Evolutionary conservation across 1,140 invertebrate genomes (phyloP).

Genomic region (Eumaeus atala): DNA sequence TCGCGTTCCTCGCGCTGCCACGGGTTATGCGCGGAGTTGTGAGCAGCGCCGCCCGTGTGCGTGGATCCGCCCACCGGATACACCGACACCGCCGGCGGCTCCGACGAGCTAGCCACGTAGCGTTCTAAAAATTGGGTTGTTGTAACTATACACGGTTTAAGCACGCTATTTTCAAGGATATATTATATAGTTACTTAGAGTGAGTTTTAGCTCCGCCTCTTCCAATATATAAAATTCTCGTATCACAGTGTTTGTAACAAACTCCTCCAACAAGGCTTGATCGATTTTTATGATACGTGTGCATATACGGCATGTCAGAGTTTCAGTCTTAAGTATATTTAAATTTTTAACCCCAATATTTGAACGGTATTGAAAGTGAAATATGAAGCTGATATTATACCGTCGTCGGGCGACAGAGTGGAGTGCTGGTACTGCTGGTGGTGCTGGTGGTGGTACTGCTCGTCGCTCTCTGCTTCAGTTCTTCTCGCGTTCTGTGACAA

Average conservation of each 20-base stretch:
- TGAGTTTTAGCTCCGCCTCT: too few relatives aligned
- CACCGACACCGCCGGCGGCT: conserved; percentile 84
- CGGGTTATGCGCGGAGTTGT: conserved; percentile 79
- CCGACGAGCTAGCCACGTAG: conserved; percentile 81
- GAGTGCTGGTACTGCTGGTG: conserved; percentile 12
- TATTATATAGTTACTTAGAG: too few relatives aligned
- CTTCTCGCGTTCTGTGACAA: conserved; percentile 34
- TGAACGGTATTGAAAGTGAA: too few relatives aligned
- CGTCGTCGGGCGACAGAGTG: conserved; percentile 50
- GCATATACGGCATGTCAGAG: too few relatives aligned
- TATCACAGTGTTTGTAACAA: too few relatives aligned
- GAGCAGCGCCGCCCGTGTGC: conserved; percentile 47
- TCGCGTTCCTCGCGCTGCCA: conserved; percentile 93
- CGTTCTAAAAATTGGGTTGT: conserved; percentile 31
- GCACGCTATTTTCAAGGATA: too few relatives aligned
- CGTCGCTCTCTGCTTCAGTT: conserved; percentile 45
- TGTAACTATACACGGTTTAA: too few relatives aligned
- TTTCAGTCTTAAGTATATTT: too few relatives aligned
- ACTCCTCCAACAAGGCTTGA: too few relatives aligned
- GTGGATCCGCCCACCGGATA: conserved; percentile 71
- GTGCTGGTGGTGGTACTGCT: conserved; percentile 33
- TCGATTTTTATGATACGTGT: too few relatives aligned
- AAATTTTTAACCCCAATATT: too few relatives aligned
- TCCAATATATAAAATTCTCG: too few relatives aligned
- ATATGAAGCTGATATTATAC: conserved; percentile 24